Conservation (phyloP, 2,888 invertebrate species). For the Lutraria lutraria region DNA sequence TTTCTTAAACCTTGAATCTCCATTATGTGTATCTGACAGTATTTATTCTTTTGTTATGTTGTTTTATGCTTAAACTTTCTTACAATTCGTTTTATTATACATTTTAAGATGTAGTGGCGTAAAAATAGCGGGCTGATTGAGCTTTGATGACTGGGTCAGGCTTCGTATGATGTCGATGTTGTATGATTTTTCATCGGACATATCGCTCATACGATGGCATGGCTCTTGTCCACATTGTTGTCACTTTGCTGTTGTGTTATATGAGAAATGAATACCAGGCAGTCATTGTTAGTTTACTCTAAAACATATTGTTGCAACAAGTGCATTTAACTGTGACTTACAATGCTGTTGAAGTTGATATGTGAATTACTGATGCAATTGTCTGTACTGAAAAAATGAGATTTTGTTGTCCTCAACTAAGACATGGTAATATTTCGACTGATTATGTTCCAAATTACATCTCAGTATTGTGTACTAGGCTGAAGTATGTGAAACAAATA, state of each 20-base stretch:
- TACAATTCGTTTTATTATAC: background rate
- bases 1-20: background rate
- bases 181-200: background rate
- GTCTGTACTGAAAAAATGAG: background rate
- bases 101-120: background rate
- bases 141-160: background rate
- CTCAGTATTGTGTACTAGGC: background rate
- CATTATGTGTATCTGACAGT: background rate
- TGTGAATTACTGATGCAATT: background rate
- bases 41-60: slow-evolving; percentile 4
- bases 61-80: background rate
- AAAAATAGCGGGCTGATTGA: background rate
- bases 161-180: background rate
- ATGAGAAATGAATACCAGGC: background rate
- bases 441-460: too few species aligned
- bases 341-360: background rate
- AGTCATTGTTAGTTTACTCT: background rate
- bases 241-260: background rate
- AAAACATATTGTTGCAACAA: background rate
- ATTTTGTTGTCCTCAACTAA: too few species aligned
- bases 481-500: background rate
- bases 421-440: too few species aligned
- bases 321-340: background rate
- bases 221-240: background rate
- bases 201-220: background rate